Base-by-base conservation (phyloP, 2,113 vertebrate species). In the Genyomyrus donnyi region DNA sequence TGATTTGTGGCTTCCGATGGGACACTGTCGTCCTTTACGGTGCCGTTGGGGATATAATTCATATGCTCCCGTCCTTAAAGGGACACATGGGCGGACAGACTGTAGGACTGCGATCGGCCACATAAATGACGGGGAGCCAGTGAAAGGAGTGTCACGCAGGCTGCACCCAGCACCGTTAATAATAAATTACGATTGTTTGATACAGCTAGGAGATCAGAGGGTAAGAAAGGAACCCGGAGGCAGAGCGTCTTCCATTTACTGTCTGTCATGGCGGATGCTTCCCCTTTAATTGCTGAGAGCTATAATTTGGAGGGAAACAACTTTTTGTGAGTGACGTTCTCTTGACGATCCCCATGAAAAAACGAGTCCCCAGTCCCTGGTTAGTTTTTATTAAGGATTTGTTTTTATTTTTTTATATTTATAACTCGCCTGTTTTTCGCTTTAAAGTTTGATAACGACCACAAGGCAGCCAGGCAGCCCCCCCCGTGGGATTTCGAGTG, bases 91-190 rank as follows among this genome's bases (percentile, higher is more conserved):
- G 93, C 91, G 93, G 94, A 95, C 94, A 93, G 92, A 93, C 92
- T 62, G 92, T 92, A 93, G 92, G 91, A 91, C 92, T 24, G 77
- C 89, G 92, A 94, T 93, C 93, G 92, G 92, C 93, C 94, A 92
- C 94, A 95, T 95, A 94, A 96, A 95, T 93, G 93, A 93, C 91
- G 92, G 91, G 91, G 93, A 94, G 94, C 93, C 94, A 92, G 94
- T 96, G 95, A 96, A 96, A 95, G 90, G 94, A 95, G 95, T 95
- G 95, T 96, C 95, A 95, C 93, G 94, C 93, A 92, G 95, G 95
- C 94, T 93, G 94, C 93, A 92, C 93, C 77, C 93, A 93, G 93
- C 94, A 94, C 94, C 95, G 95, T 95, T 95, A 95, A 95, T 95
- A 95, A 95, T 95, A 95, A 95, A 96, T 96, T 95, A 94, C 92